Conservation (phyloP, 2,888 invertebrate genomes). For the Agrotis exclamationis region DNA sequence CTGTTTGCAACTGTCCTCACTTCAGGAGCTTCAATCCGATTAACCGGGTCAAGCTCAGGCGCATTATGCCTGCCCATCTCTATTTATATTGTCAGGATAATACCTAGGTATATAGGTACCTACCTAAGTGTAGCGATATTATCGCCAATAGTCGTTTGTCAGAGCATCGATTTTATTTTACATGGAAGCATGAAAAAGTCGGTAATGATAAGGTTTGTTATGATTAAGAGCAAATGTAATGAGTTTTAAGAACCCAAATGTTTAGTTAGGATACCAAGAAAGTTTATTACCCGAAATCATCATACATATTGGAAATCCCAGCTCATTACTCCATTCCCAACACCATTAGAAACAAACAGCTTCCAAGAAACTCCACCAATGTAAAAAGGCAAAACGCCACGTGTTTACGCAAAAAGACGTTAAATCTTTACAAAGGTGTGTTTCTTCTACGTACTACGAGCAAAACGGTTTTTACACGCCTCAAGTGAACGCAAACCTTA, state of each 20-base stretch:
- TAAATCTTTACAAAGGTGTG: conserved; percentile 56
- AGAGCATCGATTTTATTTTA: conserved; percentile 7
- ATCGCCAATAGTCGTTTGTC: neutral
- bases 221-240: neutral
- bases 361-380: conserved; percentile 51
- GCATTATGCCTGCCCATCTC: conserved; percentile 44
- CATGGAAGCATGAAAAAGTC: neutral
- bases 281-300: conserved; percentile 19
- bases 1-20: conserved; percentile 60
- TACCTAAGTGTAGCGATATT: conserved; percentile 25
- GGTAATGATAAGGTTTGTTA: neutral
- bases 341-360: conserved; percentile 15
- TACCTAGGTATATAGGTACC: too few relatives aligned
- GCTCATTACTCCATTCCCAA: neutral
- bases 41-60: conserved; percentile 76
- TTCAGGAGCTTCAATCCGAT: conserved; percentile 74
- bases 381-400: conserved; percentile 39
- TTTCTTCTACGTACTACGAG: conserved; percentile 54
- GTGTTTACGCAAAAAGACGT: conserved; percentile 49
- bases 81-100: conserved; percentile 28
- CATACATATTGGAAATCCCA: conserved; percentile 27
- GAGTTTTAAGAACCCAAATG: neutral
- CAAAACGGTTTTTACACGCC: conserved; percentile 66
- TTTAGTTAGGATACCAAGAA: neutral
- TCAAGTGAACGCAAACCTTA: conserved; percentile 64